phyloP scores from a whole-genome alignment of 2,888 invertebrate species.

The Cheilosia impressa region DNA sequence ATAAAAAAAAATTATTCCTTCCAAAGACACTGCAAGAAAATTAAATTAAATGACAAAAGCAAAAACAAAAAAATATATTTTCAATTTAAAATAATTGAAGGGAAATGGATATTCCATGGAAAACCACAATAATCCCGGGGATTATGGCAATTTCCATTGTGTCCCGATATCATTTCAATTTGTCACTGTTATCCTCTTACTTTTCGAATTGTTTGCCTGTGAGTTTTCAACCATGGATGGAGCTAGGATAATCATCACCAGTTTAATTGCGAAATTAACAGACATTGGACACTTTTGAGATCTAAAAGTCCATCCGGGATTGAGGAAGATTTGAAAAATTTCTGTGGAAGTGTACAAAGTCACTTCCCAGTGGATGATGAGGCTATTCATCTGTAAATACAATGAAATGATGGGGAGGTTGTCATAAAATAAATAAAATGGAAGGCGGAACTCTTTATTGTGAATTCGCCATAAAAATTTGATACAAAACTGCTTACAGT shows the following conservation, averaged over 20 bases:
- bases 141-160: constrained; percentile 44
- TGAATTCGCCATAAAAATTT: too few relatives aligned
- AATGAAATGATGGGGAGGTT: not conserved
- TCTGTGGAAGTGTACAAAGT: not conserved
- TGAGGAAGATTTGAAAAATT: not conserved
- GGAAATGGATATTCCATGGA: constrained; percentile 6
- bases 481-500: too few relatives aligned
- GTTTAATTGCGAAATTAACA: constrained; percentile 2
- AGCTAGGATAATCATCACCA: constrained; percentile 7
- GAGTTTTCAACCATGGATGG: not conserved
- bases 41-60: not conserved
- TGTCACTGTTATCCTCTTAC: not conserved
- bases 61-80: not conserved
- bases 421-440: too few relatives aligned
- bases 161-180: constrained; percentile 30
- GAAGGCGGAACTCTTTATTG: too few relatives aligned
- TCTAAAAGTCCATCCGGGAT: not conserved
- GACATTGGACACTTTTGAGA: constrained; percentile 18
- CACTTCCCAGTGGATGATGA: not conserved
- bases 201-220: not conserved
- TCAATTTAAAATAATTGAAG: not conserved
- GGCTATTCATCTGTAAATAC: not conserved
- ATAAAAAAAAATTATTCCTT: not conserved
- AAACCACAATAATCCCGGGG: constrained; percentile 38
- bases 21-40: not conserved